Base-by-base conservation (phyloP, 1,140 invertebrate species). In the Papilio dardanus region DNA sequence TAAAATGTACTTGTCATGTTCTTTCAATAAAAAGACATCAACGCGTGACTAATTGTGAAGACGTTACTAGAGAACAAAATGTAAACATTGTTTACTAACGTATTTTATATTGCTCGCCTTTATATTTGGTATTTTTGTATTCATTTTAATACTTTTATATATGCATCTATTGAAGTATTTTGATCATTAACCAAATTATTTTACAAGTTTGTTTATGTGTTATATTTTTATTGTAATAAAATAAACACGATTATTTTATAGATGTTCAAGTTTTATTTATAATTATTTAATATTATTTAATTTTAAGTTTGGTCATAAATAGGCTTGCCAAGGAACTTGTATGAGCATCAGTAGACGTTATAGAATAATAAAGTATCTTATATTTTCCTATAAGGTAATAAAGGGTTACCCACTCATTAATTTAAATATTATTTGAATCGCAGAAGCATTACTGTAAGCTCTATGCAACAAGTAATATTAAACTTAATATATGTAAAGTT, bases 11-110 rank as follows among this genome's bases (percentile, higher is more conserved):
- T 58, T 58, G n/a, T 2, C 12, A 54, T 71, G 65, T 77, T 83
- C 73, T 79, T 81, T 67, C 81, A 71, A 67, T 81, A 73, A 91
- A 92, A 91, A 92, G 91, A 92, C 88, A 84, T 92, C 91, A 92
- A 92, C 91, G 91, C 88, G 91, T 84, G 54, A 82, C 83, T 85
- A 78, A 40, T 21, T 65, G 21, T 35, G 28, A 67, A 65, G 21
- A 73, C 46, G n/a, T 74, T 21, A 37, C 2, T 24, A 24, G 8
- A 24, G 8, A 54, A 46, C 16, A 46, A 6, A 19, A 54, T 14
- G 21, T 54, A 24, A 24, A 54, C 21, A 54, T 24, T 54, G 50
- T 54, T 54, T 54, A 54, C 21, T 24, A 12, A 54, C n/a, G 19
- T 19, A 7, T 46, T 19, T 19, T 24, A 76, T 31, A 19, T 46